Evolutionary conservation across 2,888 invertebrate genomes (phyloP), one percentile per base, ranked within the genome.

Genomic region (Heliconius sara): DNA sequence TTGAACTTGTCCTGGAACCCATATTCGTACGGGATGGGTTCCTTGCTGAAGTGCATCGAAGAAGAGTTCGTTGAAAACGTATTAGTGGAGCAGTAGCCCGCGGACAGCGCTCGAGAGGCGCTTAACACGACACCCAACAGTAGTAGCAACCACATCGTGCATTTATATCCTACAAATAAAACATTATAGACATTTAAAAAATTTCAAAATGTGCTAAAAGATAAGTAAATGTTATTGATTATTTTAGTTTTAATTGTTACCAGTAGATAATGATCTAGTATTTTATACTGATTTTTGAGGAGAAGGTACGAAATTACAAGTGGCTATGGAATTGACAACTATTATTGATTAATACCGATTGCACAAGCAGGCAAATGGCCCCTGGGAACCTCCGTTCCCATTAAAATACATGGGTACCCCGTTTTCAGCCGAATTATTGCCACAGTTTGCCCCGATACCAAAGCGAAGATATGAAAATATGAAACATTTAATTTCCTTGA

Each of bases 31-130:
- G 95, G 94, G 80, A 96, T 96, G 9, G 97, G 96, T 86, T 97
- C 97, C 88, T 97, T 97, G 81, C 97, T 97, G 91, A 97, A 97
- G 88, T 97, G 96, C 95, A 97, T 95, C 85, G 95, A 95, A n/a
- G 96, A 94, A n/a, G 95, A 92, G 86, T 96, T 96, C 80, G 94
- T 95, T 74, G 91, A 90, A 85, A 96, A 96, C 63, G 95, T 96
- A 91, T 97, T 95, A 83, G 91, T 91, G 39, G 96, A 95, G 88
- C 97, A 97, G 90, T 96, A 97, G 79, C 91, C 93, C 63, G 90
- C 89, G 60, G 91, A 90, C 78, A 89, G 88, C 30, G 89, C 89
- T 76, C 85, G 82, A 66, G 88, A 83, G 47, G 85, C 86, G 76
- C 87, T 83, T 81, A 88, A 86, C 84, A 89, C 83, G 84, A 90